These are phyloP conservation scores for Hypselothyrea guttata DNA, from an alignment of 2,888 invertebrate species.

Conservation along the genomic window DNA sequence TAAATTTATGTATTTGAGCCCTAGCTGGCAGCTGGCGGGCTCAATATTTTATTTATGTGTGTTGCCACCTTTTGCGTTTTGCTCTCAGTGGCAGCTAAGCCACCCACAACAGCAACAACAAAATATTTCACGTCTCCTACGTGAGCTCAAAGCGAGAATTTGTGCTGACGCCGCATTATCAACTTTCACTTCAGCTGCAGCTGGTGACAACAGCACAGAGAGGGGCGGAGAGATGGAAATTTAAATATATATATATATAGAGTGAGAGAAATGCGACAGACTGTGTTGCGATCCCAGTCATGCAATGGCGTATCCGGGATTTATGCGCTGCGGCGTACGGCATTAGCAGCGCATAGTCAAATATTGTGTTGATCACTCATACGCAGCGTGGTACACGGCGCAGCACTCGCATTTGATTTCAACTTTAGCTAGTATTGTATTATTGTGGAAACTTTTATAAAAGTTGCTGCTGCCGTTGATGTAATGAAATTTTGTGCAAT, in stretches of 20 bases:
- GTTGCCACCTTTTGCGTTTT: conserved; percentile 62
- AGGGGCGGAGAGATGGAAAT: background rate
- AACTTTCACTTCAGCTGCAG: conserved; percentile 76
- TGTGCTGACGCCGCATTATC: conserved; percentile 72
- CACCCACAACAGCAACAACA: conserved; percentile 27
- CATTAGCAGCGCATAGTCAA: conserved; percentile 73
- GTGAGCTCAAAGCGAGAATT: conserved; percentile 60
- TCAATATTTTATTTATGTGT: conserved; percentile 73
- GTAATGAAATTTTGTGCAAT: conserved; percentile 73
- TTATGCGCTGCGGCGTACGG: conserved; percentile 29
- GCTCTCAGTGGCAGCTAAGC: conserved; percentile 53
- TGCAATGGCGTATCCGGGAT: conserved; percentile 9
- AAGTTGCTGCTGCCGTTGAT: conserved; percentile 60
- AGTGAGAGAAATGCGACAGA: too few species aligned
- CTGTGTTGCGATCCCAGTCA: background rate
- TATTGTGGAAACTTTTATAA: conserved; percentile 41
- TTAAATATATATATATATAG: background rate
- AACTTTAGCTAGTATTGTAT: conserved; percentile 62
- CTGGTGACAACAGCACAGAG: conserved; percentile 45
- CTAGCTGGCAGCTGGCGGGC: conserved; percentile 42
- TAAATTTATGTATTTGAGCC: conserved; percentile 62
- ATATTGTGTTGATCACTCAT: conserved; percentile 68
- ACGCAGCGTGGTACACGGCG: conserved; percentile 58
- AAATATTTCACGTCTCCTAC: conserved; percentile 50
- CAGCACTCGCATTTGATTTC: conserved; percentile 50